Conservation (phyloP, 1,140 invertebrate species). For the Cataglyphis hispanica region DNA sequence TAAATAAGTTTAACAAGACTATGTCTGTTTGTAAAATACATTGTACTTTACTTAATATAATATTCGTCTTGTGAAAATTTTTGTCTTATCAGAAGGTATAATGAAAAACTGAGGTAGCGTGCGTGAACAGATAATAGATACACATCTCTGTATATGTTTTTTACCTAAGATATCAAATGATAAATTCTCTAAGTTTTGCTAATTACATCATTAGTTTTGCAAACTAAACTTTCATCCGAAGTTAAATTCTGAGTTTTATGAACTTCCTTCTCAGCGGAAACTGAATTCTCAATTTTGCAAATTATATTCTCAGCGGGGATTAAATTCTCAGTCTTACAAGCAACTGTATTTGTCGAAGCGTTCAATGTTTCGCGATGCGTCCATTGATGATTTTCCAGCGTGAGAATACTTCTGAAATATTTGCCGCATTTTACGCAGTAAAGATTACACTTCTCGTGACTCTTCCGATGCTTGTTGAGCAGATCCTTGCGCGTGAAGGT, state of each 20-base stretch:
- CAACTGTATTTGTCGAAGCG: neutral
- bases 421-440: slow-evolving; percentile 79
- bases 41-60: slow-evolving; percentile 25
- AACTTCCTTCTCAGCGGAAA: neutral
- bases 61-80: neutral
- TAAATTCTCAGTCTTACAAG: slow-evolving; percentile 3
- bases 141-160: neutral
- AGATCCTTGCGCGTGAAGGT: slow-evolving; percentile 82
- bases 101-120: neutral
- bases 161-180: slow-evolving; percentile 25
- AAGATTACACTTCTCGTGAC: slow-evolving; percentile 79
- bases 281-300: slow-evolving; percentile 24
- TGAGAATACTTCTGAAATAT: slow-evolving; percentile 79
- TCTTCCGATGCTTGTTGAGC: slow-evolving; percentile 82
- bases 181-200: slow-evolving; percentile 11
- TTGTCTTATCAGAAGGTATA: neutral
- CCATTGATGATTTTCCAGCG: slow-evolving; percentile 77
- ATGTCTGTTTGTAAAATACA: neutral
- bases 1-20: slow-evolving; percentile 21
- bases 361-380: slow-evolving; percentile 15
- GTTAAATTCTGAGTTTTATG: neutral
- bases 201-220: slow-evolving; percentile 23
- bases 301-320: neutral
- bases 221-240: slow-evolving; percentile 16
- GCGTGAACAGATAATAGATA: neutral